Evolutionary conservation across 2,888 invertebrate species (phyloP).

Genomic region (Cryptophagus acutangulus): DNA sequence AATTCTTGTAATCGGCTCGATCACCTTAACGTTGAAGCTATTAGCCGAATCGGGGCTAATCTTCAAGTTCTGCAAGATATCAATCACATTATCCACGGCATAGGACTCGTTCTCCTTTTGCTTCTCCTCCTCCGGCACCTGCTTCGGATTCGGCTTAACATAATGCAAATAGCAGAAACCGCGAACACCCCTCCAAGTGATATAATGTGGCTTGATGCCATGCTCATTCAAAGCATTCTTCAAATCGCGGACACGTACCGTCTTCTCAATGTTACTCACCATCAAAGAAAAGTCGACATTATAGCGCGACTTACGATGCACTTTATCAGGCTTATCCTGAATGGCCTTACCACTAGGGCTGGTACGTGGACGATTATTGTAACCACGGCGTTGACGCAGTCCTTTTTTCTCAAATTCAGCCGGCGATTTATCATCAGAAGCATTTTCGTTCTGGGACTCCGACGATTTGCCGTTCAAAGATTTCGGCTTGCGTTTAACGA

Average conservation of each 20-base stretch:
- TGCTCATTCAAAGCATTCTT: slow-evolving; percentile 68
- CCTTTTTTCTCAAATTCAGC: neutral
- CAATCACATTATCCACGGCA: slow-evolving; percentile 50
- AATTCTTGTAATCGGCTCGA: slow-evolving; percentile 51
- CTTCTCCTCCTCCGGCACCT: slow-evolving; percentile 18
- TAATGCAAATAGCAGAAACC: slow-evolving; percentile 62
- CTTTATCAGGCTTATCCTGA: neutral
- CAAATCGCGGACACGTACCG: slow-evolving; percentile 67
- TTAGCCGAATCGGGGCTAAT: slow-evolving; percentile 42
- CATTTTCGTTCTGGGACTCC: too few species aligned
- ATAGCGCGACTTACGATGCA: slow-evolving; percentile 9
- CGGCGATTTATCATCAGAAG: too few species aligned
- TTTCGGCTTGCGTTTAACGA: neutral
- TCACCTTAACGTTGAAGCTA: slow-evolving; percentile 47
- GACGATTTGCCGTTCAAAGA: too few species aligned
- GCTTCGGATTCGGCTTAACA: slow-evolving; percentile 54
- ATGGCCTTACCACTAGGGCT: neutral
- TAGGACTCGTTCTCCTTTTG: slow-evolving; percentile 22
- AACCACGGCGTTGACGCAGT: neutral
- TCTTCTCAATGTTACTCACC: slow-evolving; percentile 68
- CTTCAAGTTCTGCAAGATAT: slow-evolving; percentile 48
- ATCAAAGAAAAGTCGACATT: slow-evolving; percentile 56
- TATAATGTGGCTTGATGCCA: slow-evolving; percentile 70
- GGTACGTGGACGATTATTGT: neutral
- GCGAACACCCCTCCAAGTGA: slow-evolving; percentile 58